Base-by-base conservation (phyloP, 2,113 vertebrate species). In the Montifringilla adamsi region DNA sequence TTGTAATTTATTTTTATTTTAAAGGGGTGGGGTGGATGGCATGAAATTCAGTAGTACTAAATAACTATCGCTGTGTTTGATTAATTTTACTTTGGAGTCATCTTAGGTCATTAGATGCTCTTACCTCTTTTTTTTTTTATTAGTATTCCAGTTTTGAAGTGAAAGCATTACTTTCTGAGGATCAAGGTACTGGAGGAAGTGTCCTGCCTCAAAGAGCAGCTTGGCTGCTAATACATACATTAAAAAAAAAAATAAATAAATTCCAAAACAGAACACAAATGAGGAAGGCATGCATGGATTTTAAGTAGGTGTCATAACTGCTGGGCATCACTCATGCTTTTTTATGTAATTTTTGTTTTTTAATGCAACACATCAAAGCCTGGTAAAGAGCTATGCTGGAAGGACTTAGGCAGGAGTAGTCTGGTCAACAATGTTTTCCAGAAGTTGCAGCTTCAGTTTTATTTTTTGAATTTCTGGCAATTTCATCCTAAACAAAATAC, bases 11-110 rank as follows among this genome's bases (percentile, higher is more conserved):
- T 41, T 41, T 33, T 41, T n/a, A 11, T 66, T 47, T 49, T 1
- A 4, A 30, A n/a, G 13, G 1, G 0, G 0, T 4, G 0, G 1
- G 2, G 5, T 8, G 2, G 7, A 18, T 55, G 14, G 7, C 0
- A 3, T 55, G 28, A 43, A 64, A 73, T 64, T 76, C 22, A 64
- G 11, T 56, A 56, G 31, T 69, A 28, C 28, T 24, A 46, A 33
- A 21, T 63, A 20, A 46, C 12, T 63, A 4, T 52, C 7, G 1
- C 20, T 70, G 4, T 41, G 13, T 55, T 74, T n/a, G n/a, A 18
- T 50, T 70, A 44, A n/a, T 78, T 75, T 72, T 85, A 12, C 20
- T 75, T 70, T 26, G 23, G 52, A 53, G 28, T 78, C 20, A 13
- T 35, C 22, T 77, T 37, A n/a, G 21, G 13, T 52, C 7, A 4